Conservation (phyloP, 2,888 invertebrate species). For the Cristatella mucedo region DNA sequence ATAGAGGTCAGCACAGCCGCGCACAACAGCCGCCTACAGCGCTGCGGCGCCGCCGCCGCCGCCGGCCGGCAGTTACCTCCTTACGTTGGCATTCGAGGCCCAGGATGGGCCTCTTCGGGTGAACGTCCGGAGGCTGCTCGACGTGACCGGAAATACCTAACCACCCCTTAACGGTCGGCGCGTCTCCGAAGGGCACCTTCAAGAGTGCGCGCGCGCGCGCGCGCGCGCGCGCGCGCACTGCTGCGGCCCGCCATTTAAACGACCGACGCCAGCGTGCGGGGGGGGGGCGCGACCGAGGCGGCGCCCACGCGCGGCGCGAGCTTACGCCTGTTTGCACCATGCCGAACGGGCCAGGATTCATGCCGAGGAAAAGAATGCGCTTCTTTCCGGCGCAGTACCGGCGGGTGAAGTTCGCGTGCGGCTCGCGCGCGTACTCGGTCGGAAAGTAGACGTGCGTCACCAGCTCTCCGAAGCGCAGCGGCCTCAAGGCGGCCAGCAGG, state of each 20-base stretch:
- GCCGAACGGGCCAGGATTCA: conserved; percentile 94
- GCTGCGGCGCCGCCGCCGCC: too few relatives aligned
- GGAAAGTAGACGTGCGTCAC: conserved; percentile 66
- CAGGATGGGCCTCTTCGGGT: conserved; percentile 49
- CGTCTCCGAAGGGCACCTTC: conserved; percentile 76
- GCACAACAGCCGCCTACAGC: too few relatives aligned
- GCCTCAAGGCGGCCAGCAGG: conserved; percentile 36
- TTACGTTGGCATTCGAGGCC: conserved; percentile 58
- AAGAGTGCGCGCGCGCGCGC: conserved; percentile 12
- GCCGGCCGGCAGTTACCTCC: conserved; percentile 48
- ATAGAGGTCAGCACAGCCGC: too few relatives aligned
- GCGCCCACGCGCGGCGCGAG: too few relatives aligned
- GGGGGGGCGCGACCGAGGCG: too few relatives aligned
- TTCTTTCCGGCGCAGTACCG: conserved; percentile 51
- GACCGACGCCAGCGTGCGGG: too few relatives aligned
- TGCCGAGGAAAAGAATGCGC: conserved; percentile 65
- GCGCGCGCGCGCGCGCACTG: neutral
- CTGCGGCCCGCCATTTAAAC: too few relatives aligned
- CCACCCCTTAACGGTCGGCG: conserved; percentile 58
- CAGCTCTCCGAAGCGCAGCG: conserved; percentile 43
- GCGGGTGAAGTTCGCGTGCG: conserved; percentile 58
- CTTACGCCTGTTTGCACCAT: conserved; percentile 83
- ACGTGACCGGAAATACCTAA: conserved; percentile 55
- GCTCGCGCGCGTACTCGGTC: conserved; percentile 60
- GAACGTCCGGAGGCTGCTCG: conserved; percentile 51